Evolutionary conservation across 2,797 vertebrate genomes (phyloP).

Genomic region (Anisognathus igniventris): DNA sequence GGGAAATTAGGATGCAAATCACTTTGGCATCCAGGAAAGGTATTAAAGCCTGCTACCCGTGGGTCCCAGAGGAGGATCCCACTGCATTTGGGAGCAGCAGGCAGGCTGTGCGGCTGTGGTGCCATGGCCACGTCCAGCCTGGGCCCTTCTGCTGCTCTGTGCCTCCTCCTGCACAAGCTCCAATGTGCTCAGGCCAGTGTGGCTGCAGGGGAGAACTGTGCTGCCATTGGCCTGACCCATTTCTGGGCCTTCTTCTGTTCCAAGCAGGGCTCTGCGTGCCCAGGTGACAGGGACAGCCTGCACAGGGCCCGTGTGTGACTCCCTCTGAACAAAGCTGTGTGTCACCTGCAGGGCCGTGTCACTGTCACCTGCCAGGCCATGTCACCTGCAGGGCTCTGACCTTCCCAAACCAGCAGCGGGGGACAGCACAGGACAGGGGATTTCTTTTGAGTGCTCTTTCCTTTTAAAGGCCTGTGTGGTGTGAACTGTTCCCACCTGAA

Average conservation of each 20-base stretch:
- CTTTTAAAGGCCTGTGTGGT: neutral
- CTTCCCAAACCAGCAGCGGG: neutral
- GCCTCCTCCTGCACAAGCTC: neutral
- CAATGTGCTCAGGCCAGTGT: rapidly evolving
- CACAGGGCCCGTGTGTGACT: rapidly evolving
- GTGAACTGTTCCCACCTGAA: neutral
- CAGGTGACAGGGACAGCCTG: neutral
- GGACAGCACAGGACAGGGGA: neutral
- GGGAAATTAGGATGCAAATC: neutral
- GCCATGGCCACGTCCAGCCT: rapidly evolving
- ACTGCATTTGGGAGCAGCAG: rapidly evolving
- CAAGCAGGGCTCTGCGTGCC: neutral
- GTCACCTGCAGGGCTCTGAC: neutral
- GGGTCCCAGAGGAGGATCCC: neutral
- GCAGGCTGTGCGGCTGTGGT: neutral
- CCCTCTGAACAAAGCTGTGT: neutral
- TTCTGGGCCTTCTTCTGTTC: neutral
- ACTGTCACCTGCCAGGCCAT: too few species aligned
- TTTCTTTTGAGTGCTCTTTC: neutral
- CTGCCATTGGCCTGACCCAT: neutral
- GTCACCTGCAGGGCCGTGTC: too few species aligned
- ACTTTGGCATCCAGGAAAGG: neutral
- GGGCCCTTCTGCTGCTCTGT: neutral
- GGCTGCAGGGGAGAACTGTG: neutral
- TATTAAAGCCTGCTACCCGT: neutral